Evolutionary conservation across 1,140 invertebrate genomes (phyloP), one percentile per base, ranked within the genome.

Genomic region (Cataglyphis hispanica): DNA sequence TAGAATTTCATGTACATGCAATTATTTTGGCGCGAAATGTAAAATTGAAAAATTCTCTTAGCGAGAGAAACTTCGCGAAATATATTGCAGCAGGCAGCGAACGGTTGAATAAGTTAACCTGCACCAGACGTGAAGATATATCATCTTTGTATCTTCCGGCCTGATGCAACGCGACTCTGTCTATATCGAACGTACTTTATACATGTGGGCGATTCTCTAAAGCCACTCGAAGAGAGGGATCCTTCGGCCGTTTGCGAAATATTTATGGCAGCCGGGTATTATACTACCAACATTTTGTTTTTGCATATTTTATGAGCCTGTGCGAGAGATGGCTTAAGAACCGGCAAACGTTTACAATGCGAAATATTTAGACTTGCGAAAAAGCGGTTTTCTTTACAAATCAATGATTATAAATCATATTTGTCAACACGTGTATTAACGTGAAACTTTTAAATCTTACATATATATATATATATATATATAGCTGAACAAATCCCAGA

Each of bases 171-270:
- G 27, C 67, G 67, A 53, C 67, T 31, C 16, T 3, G 16, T 72
- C n/a, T 72, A 58, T 43, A 46, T 46, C 53, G 53, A 34, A 34
- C 3, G 53, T 72, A 83, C 78, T 83, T 72, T 72, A 74, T 83
- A 56, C 78, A 83, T 70, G 53, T 46, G 78, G 34, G 46, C 25
- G 53, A 83, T 83, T 60, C 53, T 74, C 37, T 37, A 46, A 83
- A 83, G 53, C 78, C 56, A 70, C 67, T 83, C 67, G 78, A 37
- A 25, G 67, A 72, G 64, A 74, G 53, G 53, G 78, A 72, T 83
- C 67, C 67, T 61, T 72, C 67, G 53, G 67, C 25, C 67, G 53
- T 46, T 74, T 34, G 53, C 37, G 58, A 83, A 72, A 83, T 83
- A 83, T 83, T 83, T 72, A 83, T 83, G 25, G n/a, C 46, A 83